Base-by-base conservation (phyloP, 2,888 invertebrate species). In the Agelastica alni region DNA sequence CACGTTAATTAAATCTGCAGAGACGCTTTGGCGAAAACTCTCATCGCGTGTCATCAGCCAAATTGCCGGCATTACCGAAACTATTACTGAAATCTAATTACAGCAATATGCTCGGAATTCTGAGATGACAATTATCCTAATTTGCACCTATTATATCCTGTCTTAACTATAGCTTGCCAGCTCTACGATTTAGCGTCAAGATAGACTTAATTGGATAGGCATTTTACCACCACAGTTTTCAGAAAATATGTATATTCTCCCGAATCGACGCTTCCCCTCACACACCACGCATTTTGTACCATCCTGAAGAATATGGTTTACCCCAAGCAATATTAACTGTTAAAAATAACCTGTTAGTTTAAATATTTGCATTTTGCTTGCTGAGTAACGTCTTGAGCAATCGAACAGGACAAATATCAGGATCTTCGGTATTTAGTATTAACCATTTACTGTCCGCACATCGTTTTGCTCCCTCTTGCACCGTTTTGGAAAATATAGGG, bases 31-130 rank as follows among this genome's bases (percentile, higher is more conserved):
- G 48, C 65, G 66, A 68, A 67, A 69, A 60, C 63, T 70, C n/a
- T n/a, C 67, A 71, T 71, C 70, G 69, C 70, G 68, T 70, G 70
- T 73, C 73, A 72, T 71, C 72, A 65, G 64, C 64, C 67, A 71
- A 73, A 74, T 74, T 73, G 71, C 70, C 70, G 63, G 69, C 72
- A 71, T 72, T 73, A 72, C 72, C 68, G 31, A 72, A 74, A 74
- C 74, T 73, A 73, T 74, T 74, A 73, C 71, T 58, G 70, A 72
- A 75, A 75, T 73, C 74, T 74, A 75, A 75, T 75, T 75, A 74
- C 71, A 59, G 69, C 73, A 74, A 74, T 75, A 75, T 71, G 73
- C 71, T 71, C 60, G 71, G 70, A 75, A 73, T 75, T 75, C 73
- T 68, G 70, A 74, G 73, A 73, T 71, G 73, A 72, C 74, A 74